These are phyloP conservation scores for Palythoa heliodiscus DNA, from an alignment of 92 coral and sea anemone genomes.

Conservation along the genomic window DNA sequence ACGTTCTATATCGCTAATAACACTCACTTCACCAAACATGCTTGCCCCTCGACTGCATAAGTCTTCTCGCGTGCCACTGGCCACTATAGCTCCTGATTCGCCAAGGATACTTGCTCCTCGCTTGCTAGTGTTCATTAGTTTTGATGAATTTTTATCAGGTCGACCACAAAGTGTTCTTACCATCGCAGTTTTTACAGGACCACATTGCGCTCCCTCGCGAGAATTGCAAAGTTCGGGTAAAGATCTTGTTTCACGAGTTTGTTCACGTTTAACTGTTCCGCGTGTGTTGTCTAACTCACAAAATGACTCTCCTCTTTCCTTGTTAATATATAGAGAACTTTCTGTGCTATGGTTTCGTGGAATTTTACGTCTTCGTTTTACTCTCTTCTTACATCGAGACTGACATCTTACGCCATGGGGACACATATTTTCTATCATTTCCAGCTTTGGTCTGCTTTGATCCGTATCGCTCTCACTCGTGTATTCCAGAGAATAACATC, in stretches of 20 bases:
- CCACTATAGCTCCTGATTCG: not conserved
- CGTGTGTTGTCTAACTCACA: not conserved
- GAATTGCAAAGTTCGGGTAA: not conserved
- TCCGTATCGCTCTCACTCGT: constrained; percentile 31
- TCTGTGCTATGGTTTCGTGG: not conserved
- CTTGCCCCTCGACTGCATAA: not conserved
- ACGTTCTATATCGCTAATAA: not conserved
- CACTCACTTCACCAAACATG: not conserved
- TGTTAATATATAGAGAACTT: not conserved
- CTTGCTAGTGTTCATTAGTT: not conserved
- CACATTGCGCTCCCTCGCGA: not conserved
- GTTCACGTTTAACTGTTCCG: not conserved
- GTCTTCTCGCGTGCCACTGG: not conserved
- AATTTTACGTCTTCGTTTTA: constrained; percentile 13
- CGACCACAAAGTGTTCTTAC: not conserved
- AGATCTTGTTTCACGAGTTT: not conserved
- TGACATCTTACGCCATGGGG: constrained; percentile 64
- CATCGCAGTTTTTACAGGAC: not conserved
- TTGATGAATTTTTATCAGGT: not conserved
- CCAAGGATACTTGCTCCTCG: constrained; percentile 52
- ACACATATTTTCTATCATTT: constrained; percentile 52
- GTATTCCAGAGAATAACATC: not conserved
- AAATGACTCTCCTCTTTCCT: not conserved
- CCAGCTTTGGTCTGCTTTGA: not conserved
- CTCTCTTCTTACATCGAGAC: constrained; percentile 41